A percentile compares a stretch with the other conserved stretches of the same genome.
Conservation (phyloP, 2,113 vertebrate species). For the Macquaria ambigua region DNA sequence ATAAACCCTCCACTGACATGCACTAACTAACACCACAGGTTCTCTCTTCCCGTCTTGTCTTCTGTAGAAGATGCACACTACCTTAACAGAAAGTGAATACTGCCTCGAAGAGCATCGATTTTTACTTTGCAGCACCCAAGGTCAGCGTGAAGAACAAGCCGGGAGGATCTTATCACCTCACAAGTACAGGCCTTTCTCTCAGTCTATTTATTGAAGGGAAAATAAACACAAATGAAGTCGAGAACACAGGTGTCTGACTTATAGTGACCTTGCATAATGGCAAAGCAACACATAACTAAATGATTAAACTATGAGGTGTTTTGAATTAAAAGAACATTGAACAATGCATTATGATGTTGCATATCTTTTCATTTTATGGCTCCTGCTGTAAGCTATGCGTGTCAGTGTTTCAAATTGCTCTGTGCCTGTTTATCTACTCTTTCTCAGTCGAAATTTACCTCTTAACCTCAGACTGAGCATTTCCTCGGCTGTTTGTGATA, state of each 20-base stretch:
- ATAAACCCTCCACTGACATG: constrained; percentile 51
- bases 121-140: constrained; percentile 76
- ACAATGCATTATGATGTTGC: neutral
- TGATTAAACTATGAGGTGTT: neutral
- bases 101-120: constrained; percentile 77
- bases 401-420: neutral
- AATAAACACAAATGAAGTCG: constrained; percentile 73
- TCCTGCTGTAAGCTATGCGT: constrained; percentile 1
- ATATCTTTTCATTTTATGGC: constrained; percentile 10
- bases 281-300: neutral
- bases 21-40: constrained; percentile 41
- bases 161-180: constrained; percentile 75
- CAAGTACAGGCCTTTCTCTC: constrained; percentile 57
- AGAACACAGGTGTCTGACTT: constrained; percentile 50
- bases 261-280: constrained; percentile 54
- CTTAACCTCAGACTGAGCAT: neutral
- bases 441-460: neutral
- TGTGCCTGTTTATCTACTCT: constrained; percentile 8
- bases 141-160: constrained; percentile 69
- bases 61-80: constrained; percentile 41
- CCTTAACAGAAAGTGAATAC: constrained; percentile 75
- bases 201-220: constrained; percentile 60
- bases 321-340: constrained; percentile 10
- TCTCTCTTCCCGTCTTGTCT: constrained; percentile 39
- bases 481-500: constrained; percentile 30